Conservation (phyloP, 2,797 vertebrate species). For the Gallinago nigripennis region DNA sequence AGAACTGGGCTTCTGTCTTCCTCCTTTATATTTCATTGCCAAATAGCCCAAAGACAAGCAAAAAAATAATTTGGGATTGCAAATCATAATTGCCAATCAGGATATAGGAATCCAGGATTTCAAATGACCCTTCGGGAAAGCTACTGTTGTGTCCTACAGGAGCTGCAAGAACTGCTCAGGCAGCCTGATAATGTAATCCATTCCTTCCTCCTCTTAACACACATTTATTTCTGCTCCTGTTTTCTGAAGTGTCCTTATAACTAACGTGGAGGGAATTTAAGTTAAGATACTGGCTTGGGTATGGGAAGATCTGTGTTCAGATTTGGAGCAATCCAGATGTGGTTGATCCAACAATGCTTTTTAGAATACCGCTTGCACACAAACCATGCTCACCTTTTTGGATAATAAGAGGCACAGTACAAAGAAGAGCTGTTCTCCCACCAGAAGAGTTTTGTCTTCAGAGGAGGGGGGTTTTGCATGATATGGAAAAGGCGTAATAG, state of each 20-base stretch:
- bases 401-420: not conserved
- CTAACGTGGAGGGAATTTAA: not conserved
- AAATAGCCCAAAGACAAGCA: slow-evolving; percentile 8
- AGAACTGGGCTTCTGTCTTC: slow-evolving; percentile 28
- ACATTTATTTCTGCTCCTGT: not conserved
- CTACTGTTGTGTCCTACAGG: not conserved
- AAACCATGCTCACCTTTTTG: not conserved
- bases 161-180: not conserved
- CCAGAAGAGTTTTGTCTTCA: not conserved
- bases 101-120: not conserved
- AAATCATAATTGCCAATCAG: not conserved
- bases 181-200: not conserved
- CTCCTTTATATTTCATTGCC: not conserved
- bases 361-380: not conserved
- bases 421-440: not conserved
- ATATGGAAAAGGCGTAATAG: not conserved
- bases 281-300: not conserved
- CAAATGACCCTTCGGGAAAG: not conserved
- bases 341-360: not conserved
- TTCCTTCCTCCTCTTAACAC: not conserved
- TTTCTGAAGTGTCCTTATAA: not conserved
- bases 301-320: not conserved
- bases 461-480: not conserved
- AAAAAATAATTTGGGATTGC: not conserved
- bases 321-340: not conserved